phyloP scores from a whole-genome alignment of 2,113 vertebrate genomes.

The Anhinga anhinga region DNA sequence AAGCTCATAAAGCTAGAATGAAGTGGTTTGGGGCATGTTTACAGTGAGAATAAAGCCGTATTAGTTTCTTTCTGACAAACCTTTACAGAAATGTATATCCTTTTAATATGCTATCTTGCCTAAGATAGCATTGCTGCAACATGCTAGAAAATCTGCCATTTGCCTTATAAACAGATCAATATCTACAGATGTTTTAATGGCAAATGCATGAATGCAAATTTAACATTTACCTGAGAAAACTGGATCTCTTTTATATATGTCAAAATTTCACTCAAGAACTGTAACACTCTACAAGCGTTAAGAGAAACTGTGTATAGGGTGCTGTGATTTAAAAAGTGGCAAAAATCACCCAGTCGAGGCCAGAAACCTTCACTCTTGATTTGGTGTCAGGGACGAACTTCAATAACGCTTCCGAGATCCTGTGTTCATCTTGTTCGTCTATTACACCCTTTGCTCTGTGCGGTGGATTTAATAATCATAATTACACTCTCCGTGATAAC shows the following conservation, averaged over 20 bases:
- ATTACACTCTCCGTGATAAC: conserved; percentile 21
- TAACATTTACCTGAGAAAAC: not conserved
- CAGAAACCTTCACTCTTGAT: not conserved
- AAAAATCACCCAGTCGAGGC: not conserved
- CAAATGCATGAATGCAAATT: not conserved
- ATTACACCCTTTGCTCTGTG: not conserved
- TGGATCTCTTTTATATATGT: not conserved
- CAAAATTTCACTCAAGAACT: not conserved
- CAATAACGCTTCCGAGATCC: not conserved
- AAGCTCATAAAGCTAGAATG: not conserved
- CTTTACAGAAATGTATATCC: not conserved
- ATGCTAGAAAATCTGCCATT: not conserved
- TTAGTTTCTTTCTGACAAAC: not conserved
- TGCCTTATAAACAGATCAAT: not conserved
- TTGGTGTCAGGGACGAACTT: not conserved
- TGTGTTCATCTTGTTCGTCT: not conserved
- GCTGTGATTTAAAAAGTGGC: not conserved
- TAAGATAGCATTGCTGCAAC: not conserved
- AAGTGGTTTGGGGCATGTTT: not conserved
- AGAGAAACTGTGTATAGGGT: not conserved
- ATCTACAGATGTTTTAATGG: not conserved
- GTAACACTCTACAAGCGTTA: not conserved
- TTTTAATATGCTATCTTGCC: not conserved
- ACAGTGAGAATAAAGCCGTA: not conserved
- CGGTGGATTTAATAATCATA: not conserved